Percentiles rank a stretch among this genome's conserved stretches.
These are phyloP conservation scores for Bellardia bayeri DNA, from an alignment of 2,888 invertebrate species.

Conservation along the genomic window DNA sequence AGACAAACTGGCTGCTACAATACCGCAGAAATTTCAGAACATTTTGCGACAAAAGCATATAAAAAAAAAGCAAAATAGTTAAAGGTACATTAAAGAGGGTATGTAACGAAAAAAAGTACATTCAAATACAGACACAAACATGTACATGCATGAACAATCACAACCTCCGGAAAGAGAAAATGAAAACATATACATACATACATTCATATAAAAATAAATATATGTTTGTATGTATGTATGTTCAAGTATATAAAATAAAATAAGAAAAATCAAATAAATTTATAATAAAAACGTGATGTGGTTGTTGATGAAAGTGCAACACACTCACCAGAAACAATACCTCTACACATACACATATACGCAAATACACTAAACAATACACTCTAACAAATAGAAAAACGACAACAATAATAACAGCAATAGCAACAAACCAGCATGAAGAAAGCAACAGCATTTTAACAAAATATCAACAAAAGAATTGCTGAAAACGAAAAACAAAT, in stretches of 20 bases:
- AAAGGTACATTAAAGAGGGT: slow-evolving; percentile 51
- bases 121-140: slow-evolving; percentile 40
- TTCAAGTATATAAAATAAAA: slow-evolving; percentile 34
- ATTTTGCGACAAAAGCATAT: slow-evolving; percentile 53
- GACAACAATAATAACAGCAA: slow-evolving; percentile 13
- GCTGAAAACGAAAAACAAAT: slow-evolving; percentile 10
- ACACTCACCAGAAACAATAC: slow-evolving; percentile 15
- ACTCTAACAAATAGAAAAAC: slow-evolving; percentile 19
- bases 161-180: slow-evolving; percentile 62
- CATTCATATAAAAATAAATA: neutral
- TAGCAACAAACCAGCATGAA: neutral
- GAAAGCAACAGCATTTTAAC: slow-evolving; percentile 15
- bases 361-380: slow-evolving; percentile 6
- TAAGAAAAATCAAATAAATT: slow-evolving; percentile 71
- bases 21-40: slow-evolving; percentile 64
- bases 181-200: slow-evolving; percentile 27
- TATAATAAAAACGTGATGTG: slow-evolving; percentile 74
- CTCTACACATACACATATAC: neutral
- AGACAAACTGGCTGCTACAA: slow-evolving; percentile 57
- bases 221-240: neutral
- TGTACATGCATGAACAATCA: slow-evolving; percentile 15
- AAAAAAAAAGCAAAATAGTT: slow-evolving; percentile 40
- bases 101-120: slow-evolving; percentile 10
- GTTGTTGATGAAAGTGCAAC: slow-evolving; percentile 71
- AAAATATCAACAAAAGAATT: neutral